Base-by-base conservation (phyloP, 2,888 invertebrate species). In the Crossocerus cetratus region DNA sequence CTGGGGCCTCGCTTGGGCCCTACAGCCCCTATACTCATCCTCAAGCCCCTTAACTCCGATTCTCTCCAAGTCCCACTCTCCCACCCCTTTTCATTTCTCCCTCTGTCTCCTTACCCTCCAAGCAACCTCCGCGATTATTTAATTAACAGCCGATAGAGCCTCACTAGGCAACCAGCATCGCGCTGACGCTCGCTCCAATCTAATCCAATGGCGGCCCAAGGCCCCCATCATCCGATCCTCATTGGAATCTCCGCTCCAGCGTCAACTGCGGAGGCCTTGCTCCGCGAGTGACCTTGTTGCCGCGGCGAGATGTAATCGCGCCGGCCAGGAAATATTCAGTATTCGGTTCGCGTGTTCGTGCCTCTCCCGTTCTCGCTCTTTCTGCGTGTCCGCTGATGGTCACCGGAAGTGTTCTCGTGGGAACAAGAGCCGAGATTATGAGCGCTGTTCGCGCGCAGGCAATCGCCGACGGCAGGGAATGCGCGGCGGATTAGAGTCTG, bases 91-190 rank as follows among this genome's bases (percentile, higher is more conserved):
- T 3, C 14, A n/a, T 49, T 49, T 49, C 49, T 49, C 49, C 14
- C n/a, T 49, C 49, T 49, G 49, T 49, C 49, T 88, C 88, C 85
- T 76, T 72, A 80, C 78, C 78, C 81, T 83, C 81, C 84, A 83
- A 32, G 32, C 83, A 81, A 86, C 84, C 80, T 83, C 82, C 81
- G 83, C 87, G 88, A 89, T 89, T 89, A 87, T 89, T 90, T 89
- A 90, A 89, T 89, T 90, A 89, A 88, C 86, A 73, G 68, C 77
- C 70, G 77, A 81, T 81, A 79, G 75, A 73, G 79, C 72, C 62
- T 61, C 55, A 59, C 57, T 16, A n/a, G 16, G 49, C 16, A 2
- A 3, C 32, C 32, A 4, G 32, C 11, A 4, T 32, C 32, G 32
- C 32, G 32, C 32, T 2, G 11, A 32, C 32, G 11, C 11, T 32